Evolutionary conservation across 2,888 invertebrate species (phyloP), one percentile per base, ranked within the genome.

Genomic region (Lepidochrysops patricia): DNA sequence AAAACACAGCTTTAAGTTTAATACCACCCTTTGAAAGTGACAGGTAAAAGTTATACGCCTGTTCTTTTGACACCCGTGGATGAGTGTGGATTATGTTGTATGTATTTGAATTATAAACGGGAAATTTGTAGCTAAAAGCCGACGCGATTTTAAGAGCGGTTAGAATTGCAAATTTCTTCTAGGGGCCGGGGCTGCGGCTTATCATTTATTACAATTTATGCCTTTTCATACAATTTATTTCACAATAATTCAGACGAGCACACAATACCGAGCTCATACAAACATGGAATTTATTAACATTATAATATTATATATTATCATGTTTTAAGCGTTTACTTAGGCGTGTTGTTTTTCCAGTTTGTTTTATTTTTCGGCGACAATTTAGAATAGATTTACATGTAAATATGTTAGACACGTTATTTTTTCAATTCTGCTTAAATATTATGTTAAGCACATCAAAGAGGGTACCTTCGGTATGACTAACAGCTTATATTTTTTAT

Each of bases 101-200:
- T 15, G 52, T 23, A 27, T 54, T 50, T 50, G 19, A 32, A 54
- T 54, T 29, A 54, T 54, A 27, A 19, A 15, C 32, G 29, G 29
- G 15, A 54, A 34, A 34, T 50, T 58, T 61, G 57, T 61, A 62
- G 43, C 48, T 34, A 56, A 57, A 58, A 60, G 58, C 61, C 50
- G n/a, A 60, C 32, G 57, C 34, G 62, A 62, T 64, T 63, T 61
- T 62, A 62, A 58, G 60, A 49, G 61, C 63, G 61, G 66, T 65
- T 67, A 62, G 64, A 67, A 68, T 68, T 68, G 66, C 66, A 66
- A 68, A 68, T 68, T 65, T 68, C 64, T 63, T 67, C 61, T 57
- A 62, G 61, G 66, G 64, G 64, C 64, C 64, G 60, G 59, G 60
- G 60, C n/a, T n/a, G n/a, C 62, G 56, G 63, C 67, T 66, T 66